Base-by-base conservation (phyloP, 1,140 invertebrate species). In the Pogonus chalceus region DNA sequence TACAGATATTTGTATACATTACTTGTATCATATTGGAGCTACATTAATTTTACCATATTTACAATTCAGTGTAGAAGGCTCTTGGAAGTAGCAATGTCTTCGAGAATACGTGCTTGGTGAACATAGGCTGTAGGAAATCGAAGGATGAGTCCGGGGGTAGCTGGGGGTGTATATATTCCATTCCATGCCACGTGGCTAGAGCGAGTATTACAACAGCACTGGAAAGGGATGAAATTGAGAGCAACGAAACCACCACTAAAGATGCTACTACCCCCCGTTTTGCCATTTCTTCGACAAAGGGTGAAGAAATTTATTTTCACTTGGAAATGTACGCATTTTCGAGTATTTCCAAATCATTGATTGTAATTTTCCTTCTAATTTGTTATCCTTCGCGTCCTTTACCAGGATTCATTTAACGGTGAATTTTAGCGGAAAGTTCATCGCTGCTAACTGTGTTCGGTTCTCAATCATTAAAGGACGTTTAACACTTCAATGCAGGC, bases 301-400 rank as follows among this genome's bases (percentile, higher is more conserved):
- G 37, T 43, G 9, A 43, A 9, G 37, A 9, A 12, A 18, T 18
- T 43, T 43, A 12, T 18, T 43, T 18, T 43, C 37, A 12, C 7
- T 12, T 10, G 37, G 18, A 43, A 43, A 7, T 43, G 37, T 31
- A 31, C 7, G 4, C 26, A 14, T 43, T n/a, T n/a, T 43, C 16
- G 49, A 10, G 49, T 18, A 51, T 51, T 51, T 51, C 49, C 49
- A 51, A 51, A 51, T 51, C 49, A 51, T 51, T 51, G 49, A 51
- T 51, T 51, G 49, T 51, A 51, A 51, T 51, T 51, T 51, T 51
- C 49, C 23, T 51, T 24, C 49, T 51, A 51, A 51, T 51, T 51
- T 51, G 49, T 51, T 51, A 18, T 9, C 9, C 37, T 43, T 43
- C 37, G 7, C 18, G 7, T 43, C 26, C 14, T 31, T 31, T 31